phyloP scores from a whole-genome alignment of 2,888 invertebrate genomes.

The Brassicogethes aeneus region DNA sequence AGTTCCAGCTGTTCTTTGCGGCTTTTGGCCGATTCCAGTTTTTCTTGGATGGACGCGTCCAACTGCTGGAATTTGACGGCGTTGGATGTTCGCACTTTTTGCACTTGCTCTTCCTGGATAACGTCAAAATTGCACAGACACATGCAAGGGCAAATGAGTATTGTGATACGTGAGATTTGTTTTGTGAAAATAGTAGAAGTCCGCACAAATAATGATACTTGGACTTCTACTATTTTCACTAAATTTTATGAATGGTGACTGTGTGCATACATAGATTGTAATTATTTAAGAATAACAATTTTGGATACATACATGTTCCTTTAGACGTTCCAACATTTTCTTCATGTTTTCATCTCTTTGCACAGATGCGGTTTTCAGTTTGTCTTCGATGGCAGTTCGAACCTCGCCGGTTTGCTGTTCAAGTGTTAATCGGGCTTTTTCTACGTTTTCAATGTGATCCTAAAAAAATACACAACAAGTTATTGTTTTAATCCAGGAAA shows the following conservation, averaged over 20 bases:
- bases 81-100: conserved; percentile 60
- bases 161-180: not conserved
- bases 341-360: conserved; percentile 87
- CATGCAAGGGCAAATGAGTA: conserved; percentile 18
- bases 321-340: conserved; percentile 82
- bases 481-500: not conserved
- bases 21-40: conserved; percentile 58
- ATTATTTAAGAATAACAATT: too few species aligned
- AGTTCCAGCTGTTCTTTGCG: conserved; percentile 67
- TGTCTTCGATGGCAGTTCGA: conserved; percentile 78
- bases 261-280: too few species aligned
- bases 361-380: conserved; percentile 76
- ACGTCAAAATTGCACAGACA: conserved; percentile 25
- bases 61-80: conserved; percentile 59
- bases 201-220: not conserved
- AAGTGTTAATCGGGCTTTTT: conserved; percentile 63
- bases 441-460: conserved; percentile 55
- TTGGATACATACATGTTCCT: conserved; percentile 81
- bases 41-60: conserved; percentile 60
- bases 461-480: conserved; percentile 14
- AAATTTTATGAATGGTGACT: too few species aligned
- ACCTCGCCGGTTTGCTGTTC: conserved; percentile 83
- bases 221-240: too few species aligned
- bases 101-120: conserved; percentile 63
- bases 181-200: not conserved